A percentile compares a stretch with the other conserved stretches of the same genome.
Evolutionary conservation across 2,888 invertebrate species (phyloP).

Genomic region (Cheilosia impressa): DNA sequence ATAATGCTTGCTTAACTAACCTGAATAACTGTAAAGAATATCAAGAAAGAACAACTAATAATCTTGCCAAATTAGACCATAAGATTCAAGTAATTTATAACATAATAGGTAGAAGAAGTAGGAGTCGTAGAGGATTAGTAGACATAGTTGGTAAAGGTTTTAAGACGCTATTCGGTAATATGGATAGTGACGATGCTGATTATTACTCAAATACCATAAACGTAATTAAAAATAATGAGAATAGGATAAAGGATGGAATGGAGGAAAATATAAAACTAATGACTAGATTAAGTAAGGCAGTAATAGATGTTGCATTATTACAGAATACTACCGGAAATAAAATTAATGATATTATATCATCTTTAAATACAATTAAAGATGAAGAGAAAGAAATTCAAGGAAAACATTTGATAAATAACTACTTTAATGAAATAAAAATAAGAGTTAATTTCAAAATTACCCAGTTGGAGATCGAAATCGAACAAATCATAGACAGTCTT

Average conservation of each 20-base stretch:
- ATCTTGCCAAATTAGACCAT: constrained; percentile 10
- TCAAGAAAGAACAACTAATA: constrained; percentile 1
- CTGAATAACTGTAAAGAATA: constrained; percentile 11
- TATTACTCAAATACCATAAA: constrained; percentile 21
- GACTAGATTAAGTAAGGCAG: constrained; percentile 21
- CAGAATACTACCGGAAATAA: constrained; percentile 11
- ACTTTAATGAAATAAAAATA: constrained; percentile 20
- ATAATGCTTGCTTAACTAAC: constrained; percentile 3
- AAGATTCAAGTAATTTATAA: constrained; percentile 16
- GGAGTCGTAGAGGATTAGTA: constrained; percentile 13
- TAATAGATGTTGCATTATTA: neutral
- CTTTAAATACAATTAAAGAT: neutral
- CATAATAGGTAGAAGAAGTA: constrained; percentile 19
- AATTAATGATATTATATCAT: constrained; percentile 4
- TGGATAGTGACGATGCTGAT: constrained; percentile 42
- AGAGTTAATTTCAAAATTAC: constrained; percentile 10
- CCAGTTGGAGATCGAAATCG: constrained; percentile 21
- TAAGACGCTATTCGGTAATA: constrained; percentile 33
- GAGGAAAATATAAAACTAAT: constrained; percentile 40
- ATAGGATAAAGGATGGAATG: constrained; percentile 41
- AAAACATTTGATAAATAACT: neutral
- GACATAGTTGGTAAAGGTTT: constrained; percentile 34
- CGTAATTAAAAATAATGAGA: constrained; percentile 28
- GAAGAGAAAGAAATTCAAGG: constrained; percentile 7
- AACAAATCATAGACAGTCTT: constrained; percentile 2